Evolutionary conservation across 2,797 vertebrate species (phyloP), one percentile per base, ranked within the genome.

Genomic region (Leucoraja ocellata): DNA sequence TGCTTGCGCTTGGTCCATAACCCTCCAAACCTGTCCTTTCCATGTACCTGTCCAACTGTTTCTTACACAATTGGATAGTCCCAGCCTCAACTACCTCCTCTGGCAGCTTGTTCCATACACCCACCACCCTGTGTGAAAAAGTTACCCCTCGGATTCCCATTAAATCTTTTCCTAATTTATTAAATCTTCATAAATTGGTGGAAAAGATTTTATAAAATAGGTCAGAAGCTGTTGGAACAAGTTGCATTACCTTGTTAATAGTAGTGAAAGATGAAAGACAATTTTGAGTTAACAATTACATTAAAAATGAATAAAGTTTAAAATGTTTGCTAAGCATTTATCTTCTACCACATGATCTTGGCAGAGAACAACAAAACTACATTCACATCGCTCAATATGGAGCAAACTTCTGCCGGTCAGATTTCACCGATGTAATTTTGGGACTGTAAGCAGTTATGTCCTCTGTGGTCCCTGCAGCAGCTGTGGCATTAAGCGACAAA

Each of bases 321-420:
- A 93, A 93, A 95, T 94, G 95, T 96, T 96, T 96, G 94, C 95
- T 95, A 94, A 94, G 94, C 93, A 93, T 93, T 94, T 96, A 95
- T 95, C 91, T 95, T 95, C 95, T 96, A 96, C 95, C 95, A 95
- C 93, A 95, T 94, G 94, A 95, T 95, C 95, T 95, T 94, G 95
- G 95, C 93, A 96, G 95, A 96, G 95, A 94, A 95, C 94, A 94
- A 94, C 95, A 94, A 94, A 95, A 94, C 93, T 95, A 95, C 94
- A 94, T 94, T 93, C 94, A 95, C 95, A 95, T 95, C 94, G 94
- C 94, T 95, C 96, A 99, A 96, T 98, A 98, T 93, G 98, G 98
- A 96, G 98, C 97, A 96, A 98, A 98, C 97, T 98, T 98, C 96
- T 98, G 98, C 93, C 98, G 96, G 80, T 98, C 98, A 46, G 98